A percentile compares a stretch with the other conserved stretches of the same genome.
Conservation (phyloP, 2,797 vertebrate species). For the Sphenodon punctatus region DNA sequence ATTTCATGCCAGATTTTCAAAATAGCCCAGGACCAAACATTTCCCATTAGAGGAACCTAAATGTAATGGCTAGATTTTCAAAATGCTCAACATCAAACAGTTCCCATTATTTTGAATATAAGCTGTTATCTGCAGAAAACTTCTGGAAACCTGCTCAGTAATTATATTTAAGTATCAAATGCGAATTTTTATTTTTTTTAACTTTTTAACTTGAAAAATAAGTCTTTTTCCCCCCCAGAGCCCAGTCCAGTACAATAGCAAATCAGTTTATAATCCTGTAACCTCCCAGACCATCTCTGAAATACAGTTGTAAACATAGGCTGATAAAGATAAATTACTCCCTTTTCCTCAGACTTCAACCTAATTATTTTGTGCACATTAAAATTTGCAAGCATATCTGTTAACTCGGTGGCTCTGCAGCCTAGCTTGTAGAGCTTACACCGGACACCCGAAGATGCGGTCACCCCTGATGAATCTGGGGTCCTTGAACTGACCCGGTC, state of each 20-base stretch:
- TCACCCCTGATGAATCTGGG: too few relatives aligned
- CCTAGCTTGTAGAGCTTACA: too few relatives aligned
- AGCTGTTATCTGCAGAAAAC: background rate
- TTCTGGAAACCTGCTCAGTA: background rate
- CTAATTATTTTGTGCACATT: background rate
- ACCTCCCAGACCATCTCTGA: background rate
- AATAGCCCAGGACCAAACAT: background rate
- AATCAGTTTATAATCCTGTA: conserved; percentile 17
- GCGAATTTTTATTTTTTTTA: background rate
- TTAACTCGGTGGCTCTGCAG: conserved; percentile 1
- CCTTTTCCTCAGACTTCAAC: conserved; percentile 10
- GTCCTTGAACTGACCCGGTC: too few relatives aligned
- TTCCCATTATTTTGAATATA: background rate
- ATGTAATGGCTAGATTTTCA: background rate
- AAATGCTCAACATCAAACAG: background rate
- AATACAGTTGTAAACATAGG: conserved; percentile 18
- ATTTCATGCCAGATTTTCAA: background rate
- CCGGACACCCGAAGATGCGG: too few relatives aligned
- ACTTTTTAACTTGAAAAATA: background rate
- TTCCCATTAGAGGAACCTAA: background rate
- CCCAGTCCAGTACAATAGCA: conserved; percentile 5
- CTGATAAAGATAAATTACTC: conserved; percentile 59
- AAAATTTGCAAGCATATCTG: background rate
- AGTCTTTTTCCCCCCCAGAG: background rate
- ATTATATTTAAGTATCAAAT: background rate